A percentile compares a stretch with the other conserved stretches of the same genome.
These are phyloP conservation scores for Pseudorhombus dupliciocellatus DNA, from an alignment of 2,113 vertebrate genomes.

Conservation along the genomic window DNA sequence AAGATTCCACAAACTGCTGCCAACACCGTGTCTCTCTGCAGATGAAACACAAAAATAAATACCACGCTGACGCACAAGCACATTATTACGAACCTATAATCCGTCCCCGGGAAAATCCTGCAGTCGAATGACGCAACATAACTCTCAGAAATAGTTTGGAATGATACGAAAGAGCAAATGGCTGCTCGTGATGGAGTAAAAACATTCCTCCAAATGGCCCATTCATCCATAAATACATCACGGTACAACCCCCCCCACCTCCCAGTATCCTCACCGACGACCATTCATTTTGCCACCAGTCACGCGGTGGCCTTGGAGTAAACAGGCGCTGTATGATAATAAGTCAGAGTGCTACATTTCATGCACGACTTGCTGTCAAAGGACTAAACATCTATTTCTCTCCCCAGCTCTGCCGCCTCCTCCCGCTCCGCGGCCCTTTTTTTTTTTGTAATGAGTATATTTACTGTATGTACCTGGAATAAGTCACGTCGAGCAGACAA, in stretches of 20 bases:
- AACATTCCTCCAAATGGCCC: constrained; percentile 42
- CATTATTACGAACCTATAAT: not conserved
- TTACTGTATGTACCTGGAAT: constrained; percentile 28
- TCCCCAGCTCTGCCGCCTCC: constrained; percentile 14
- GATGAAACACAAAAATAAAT: constrained; percentile 30
- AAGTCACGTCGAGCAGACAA: constrained; percentile 50
- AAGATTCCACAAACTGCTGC: constrained; percentile 1
- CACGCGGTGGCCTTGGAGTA: constrained; percentile 63
- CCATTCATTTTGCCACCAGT: constrained; percentile 57
- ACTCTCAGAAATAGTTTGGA: constrained; percentile 6
- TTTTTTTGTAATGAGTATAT: constrained; percentile 28
- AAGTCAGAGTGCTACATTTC: constrained; percentile 69
- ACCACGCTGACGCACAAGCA: constrained; percentile 18
- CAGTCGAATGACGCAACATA: constrained; percentile 6
- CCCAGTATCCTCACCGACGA: constrained; percentile 44
- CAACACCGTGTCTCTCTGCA: constrained; percentile 27
- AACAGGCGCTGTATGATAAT: constrained; percentile 66
- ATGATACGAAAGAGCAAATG: constrained; percentile 4
- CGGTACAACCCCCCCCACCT: constrained; percentile 26
- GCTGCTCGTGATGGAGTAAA: constrained; percentile 5
- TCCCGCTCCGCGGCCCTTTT: constrained; percentile 3
- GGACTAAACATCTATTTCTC: constrained; percentile 53
- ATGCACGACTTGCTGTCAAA: constrained; percentile 69
- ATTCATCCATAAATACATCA: constrained; percentile 53
- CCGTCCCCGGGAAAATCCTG: constrained; percentile 10